Evolutionary conservation across 2,888 invertebrate species (phyloP), one percentile per base, ranked within the genome.

Genomic region (Lasioglossum morio): DNA sequence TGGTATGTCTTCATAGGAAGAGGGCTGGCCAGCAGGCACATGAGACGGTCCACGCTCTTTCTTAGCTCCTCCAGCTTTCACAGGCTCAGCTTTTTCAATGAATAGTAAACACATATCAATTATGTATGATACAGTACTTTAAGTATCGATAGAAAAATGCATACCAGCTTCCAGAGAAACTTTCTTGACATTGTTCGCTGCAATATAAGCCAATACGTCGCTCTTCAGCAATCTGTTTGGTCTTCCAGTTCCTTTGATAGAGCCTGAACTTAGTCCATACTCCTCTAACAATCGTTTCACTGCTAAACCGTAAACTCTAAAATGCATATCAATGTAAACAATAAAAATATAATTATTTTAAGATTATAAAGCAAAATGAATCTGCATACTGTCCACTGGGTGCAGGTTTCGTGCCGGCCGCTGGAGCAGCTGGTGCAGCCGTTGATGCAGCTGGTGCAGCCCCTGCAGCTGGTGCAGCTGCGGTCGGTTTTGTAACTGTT

Each of bases 201-300:
- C 91, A 84, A 96, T 95, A 87, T 95, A 94, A 16, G 94, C 92
- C 43, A 96, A 91, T 23, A 96, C 96, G 90, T 96, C 97, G 93
- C 96, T 95, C 95, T 97, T 97, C 12, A 97, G 93, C 12, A 97
- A 92, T 85, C 96, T 96, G 82, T 96, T 96, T 79, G 96, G 96
- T 57, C 96, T 96, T 5, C 97, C 97, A 69, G 96, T 96, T 48
- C 96, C 95, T 84, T 95, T 94, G 8, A 96, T 94, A 34, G 96
- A 94, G 1, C 93, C 94, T 1, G 96, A 92, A 72, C 95, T 94
- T 19, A 97, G 88, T 4, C 95, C 96, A 93, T 97, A 97, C 87
- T 96, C 96, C 87, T 96, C 96, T 37, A 97, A 91, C 34, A 97
- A 94, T 88, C 96, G 95, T 82, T 96, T 95, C 0, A 97, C 97